phyloP scores from a whole-genome alignment of 2,797 vertebrate genomes.

The Chrysocyon brachyurus region DNA sequence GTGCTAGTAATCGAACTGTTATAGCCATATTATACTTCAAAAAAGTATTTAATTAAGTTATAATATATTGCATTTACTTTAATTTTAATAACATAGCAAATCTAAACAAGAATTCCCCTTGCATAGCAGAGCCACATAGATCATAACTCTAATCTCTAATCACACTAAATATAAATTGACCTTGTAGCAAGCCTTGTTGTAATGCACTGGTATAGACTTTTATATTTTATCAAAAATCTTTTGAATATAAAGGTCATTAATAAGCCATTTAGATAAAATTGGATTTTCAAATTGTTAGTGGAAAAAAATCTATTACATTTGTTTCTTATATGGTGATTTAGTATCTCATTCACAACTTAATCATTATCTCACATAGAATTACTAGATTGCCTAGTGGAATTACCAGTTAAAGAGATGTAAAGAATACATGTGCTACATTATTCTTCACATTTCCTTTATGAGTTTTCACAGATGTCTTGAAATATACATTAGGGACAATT shows the following conservation, averaged over 20 bases:
- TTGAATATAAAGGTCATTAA: conserved; percentile 27
- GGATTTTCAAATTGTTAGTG: background rate
- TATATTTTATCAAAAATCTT: conserved; percentile 46
- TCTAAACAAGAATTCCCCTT: background rate
- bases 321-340: conserved; percentile 48
- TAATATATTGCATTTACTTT: background rate
- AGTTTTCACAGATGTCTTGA: conserved; percentile 44
- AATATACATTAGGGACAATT: conserved; percentile 47
- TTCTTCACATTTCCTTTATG: conserved; percentile 33
- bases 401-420: conserved; percentile 45
- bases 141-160: background rate
- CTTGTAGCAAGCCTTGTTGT: background rate
- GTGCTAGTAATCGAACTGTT: background rate
- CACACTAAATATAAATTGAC: conserved; percentile 2
- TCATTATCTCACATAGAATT: conserved; percentile 66
- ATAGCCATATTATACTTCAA: background rate
- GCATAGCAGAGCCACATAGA: background rate
- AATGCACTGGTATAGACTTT: background rate
- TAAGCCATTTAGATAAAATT: conserved; percentile 60
- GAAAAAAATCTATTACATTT: conserved; percentile 7
- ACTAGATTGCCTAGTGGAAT: conserved; percentile 48
- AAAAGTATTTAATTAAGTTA: background rate
- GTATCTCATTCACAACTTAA: conserved; percentile 60
- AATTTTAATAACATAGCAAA: conserved; percentile 16
- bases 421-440: conserved; percentile 48